Conservation (phyloP, 2,797 vertebrate genomes). For the Coranthus polyacanthus region DNA sequence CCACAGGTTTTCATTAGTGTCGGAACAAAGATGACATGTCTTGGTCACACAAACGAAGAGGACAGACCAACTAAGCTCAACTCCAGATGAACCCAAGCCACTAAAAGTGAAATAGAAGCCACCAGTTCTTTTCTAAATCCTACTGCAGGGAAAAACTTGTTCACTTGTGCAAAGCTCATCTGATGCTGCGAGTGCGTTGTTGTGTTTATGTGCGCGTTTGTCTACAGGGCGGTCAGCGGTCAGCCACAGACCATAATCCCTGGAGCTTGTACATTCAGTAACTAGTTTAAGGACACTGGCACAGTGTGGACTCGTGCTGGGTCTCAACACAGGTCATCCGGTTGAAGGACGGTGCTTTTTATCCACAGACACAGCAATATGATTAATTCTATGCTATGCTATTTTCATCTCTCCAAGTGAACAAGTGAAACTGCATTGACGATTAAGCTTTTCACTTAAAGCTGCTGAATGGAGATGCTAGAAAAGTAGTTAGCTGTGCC, state of each 20-base stretch:
- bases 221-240: conserved; percentile 7
- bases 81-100: no score
- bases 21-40: no score
- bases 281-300: background rate
- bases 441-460: conserved; percentile 22
- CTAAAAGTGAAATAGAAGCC: no score
- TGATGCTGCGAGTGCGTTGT: background rate
- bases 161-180: no score
- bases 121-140: background rate
- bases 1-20: conserved; percentile 18
- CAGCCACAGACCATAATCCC: conserved; percentile 1
- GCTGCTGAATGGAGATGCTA: conserved; percentile 8
- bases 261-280: background rate
- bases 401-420: background rate
- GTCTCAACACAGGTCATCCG: background rate
- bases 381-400: background rate
- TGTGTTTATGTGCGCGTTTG: background rate
- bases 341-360: background rate
- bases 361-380: background rate
- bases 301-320: no score
- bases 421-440: conserved; percentile 33
- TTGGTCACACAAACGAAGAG: no score
- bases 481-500: background rate
- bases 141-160: background rate
- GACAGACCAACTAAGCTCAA: conserved; percentile 13